These are phyloP conservation scores for Rosalia funebris DNA, from an alignment of 2,888 invertebrate genomes.

Conservation along the genomic window DNA sequence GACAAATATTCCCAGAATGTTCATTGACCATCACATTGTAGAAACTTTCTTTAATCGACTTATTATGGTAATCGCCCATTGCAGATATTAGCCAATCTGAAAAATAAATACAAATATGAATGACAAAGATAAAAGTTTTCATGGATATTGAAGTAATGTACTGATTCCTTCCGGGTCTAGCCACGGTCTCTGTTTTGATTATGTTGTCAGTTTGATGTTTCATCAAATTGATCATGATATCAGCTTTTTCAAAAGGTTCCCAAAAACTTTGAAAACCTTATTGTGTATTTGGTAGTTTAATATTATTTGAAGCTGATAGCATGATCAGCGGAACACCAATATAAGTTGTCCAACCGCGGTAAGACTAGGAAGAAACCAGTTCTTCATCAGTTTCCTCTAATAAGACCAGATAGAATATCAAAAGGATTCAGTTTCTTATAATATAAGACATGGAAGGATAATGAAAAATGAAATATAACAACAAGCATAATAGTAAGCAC, in stretches of 20 bases:
- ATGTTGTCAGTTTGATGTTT: not conserved
- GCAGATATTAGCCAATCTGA: constrained; percentile 10
- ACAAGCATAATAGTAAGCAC: too few species aligned
- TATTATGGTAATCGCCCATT: not conserved
- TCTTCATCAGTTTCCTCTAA: too few species aligned
- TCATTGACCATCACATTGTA: constrained; percentile 63
- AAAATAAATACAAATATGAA: not conserved
- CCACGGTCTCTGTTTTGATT: not conserved
- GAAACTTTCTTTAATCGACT: constrained; percentile 54
- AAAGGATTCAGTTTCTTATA: too few species aligned
- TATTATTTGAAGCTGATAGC: too few species aligned
- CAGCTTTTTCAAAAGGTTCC: not conserved
- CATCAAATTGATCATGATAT: not conserved
- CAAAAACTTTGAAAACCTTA: not conserved
- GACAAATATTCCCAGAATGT: constrained; percentile 65
- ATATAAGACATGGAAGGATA: too few species aligned
- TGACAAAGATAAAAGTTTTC: not conserved
- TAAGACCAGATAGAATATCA: too few species aligned
- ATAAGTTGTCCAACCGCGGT: too few species aligned
- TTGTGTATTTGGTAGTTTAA: not conserved
- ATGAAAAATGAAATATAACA: too few species aligned
- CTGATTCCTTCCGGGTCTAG: too few species aligned
- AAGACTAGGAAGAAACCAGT: too few species aligned
- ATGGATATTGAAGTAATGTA: too few species aligned
- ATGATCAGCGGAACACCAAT: too few species aligned